Percentiles rank a stretch among this genome's conserved stretches.
Evolutionary conservation across 2,797 vertebrate genomes (phyloP).

Genomic region (Prunella strophiata): DNA sequence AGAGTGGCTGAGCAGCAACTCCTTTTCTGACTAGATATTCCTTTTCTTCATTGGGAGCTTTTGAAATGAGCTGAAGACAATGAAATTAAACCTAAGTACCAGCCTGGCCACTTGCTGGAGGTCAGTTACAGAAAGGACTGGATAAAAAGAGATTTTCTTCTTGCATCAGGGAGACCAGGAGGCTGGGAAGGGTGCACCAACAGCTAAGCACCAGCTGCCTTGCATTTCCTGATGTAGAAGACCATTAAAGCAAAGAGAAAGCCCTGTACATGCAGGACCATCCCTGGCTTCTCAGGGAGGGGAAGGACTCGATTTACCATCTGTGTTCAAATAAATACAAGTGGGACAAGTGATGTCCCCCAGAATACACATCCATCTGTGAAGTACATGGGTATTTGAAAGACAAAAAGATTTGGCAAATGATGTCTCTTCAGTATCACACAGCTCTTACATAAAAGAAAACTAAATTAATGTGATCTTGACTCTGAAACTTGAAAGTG

Average conservation of each 20-base stretch:
- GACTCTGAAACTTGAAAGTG: not conserved
- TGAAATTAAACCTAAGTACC: not conserved
- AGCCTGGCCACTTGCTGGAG: not conserved
- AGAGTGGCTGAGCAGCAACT: not conserved
- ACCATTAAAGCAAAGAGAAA: not conserved
- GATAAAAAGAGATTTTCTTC: not conserved
- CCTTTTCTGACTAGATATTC: not conserved
- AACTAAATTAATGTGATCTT: not conserved
- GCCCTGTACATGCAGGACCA: not conserved
- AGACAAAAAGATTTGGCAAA: not conserved
- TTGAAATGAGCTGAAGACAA: not conserved
- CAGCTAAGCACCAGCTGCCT: not conserved
- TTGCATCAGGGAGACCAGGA: not conserved
- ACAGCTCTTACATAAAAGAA: not conserved
- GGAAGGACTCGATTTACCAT: not conserved
- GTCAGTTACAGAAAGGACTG: not conserved
- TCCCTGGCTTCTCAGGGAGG: not conserved
- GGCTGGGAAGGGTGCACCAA: not conserved
- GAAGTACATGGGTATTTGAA: not conserved
- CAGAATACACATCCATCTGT: not conserved
- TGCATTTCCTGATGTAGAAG: fast-evolving
- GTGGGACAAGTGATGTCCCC: not conserved
- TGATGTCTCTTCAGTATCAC: not conserved
- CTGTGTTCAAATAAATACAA: not conserved
- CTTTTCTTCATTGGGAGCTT: not conserved